Conservation (phyloP, 2,113 vertebrate genomes). For the Halcyon senegalensis region DNA sequence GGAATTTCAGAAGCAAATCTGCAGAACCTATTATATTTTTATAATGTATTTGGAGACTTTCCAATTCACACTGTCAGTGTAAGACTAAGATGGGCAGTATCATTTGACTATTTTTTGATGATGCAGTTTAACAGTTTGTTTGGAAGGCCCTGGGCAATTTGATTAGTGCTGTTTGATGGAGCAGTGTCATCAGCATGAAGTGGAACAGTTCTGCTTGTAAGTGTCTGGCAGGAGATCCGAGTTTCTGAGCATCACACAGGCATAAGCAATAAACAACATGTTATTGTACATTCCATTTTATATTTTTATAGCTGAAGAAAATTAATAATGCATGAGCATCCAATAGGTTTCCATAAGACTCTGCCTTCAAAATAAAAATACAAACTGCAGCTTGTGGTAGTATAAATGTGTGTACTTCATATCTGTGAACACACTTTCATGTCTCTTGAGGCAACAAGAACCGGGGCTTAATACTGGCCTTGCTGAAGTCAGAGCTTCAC, state of each 20-base stretch:
- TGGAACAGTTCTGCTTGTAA: slow-evolving; percentile 70
- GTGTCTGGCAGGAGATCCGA: slow-evolving; percentile 64
- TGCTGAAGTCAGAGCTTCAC: slow-evolving; percentile 14
- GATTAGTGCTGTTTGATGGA: slow-evolving; percentile 62
- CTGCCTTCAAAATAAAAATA: slow-evolving; percentile 56
- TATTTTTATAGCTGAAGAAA: slow-evolving; percentile 65
- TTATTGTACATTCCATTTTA: slow-evolving; percentile 72
- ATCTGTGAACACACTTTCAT: background rate
- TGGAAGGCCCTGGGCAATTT: slow-evolving; percentile 73
- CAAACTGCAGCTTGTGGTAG: slow-evolving; percentile 23
- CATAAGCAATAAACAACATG: slow-evolving; percentile 71
- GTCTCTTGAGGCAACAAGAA: slow-evolving; percentile 12
- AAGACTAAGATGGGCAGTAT: slow-evolving; percentile 56
- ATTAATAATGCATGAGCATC: slow-evolving; percentile 76
- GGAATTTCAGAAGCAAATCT: slow-evolving; percentile 53
- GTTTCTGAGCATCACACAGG: slow-evolving; percentile 59
- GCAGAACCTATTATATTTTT: slow-evolving; percentile 34
- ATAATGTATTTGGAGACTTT: slow-evolving; percentile 51
- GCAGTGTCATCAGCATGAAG: slow-evolving; percentile 63
- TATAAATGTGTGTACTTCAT: slow-evolving; percentile 36
- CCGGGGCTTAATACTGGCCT: slow-evolving; percentile 24
- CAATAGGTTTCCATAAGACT: slow-evolving; percentile 62
- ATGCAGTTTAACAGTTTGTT: slow-evolving; percentile 68
- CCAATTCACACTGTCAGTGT: slow-evolving; percentile 58
- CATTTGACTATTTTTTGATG: slow-evolving; percentile 65